These are phyloP conservation scores for Ictalurus furcatus DNA, from an alignment of 2,113 vertebrate genomes.

Conservation along the genomic window DNA sequence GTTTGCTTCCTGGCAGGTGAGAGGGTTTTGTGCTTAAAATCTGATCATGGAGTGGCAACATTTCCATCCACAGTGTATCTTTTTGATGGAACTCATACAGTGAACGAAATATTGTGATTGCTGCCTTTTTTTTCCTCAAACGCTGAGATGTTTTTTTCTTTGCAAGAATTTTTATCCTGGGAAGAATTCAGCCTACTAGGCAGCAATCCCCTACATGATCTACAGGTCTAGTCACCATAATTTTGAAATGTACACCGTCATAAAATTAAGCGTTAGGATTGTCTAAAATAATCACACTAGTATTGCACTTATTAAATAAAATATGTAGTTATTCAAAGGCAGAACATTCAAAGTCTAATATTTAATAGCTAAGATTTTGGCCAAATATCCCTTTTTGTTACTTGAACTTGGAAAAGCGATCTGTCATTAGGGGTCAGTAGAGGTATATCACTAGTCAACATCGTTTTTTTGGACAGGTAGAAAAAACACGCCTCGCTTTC, in stretches of 20 bases:
- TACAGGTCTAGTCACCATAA: neutral
- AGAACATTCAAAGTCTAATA: neutral
- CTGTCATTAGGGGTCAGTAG: neutral
- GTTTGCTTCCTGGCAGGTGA: constrained; percentile 92
- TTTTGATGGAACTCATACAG: neutral
- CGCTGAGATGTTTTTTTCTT: no score
- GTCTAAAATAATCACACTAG: neutral
- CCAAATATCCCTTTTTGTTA: neutral
- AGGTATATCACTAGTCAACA: neutral
- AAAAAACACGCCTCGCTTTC: neutral
- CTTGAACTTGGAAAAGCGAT: neutral
- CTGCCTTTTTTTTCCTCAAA: no score
- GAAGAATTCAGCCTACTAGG: neutral
- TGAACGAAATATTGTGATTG: neutral
- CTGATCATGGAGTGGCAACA: neutral
- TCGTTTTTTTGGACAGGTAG: neutral
- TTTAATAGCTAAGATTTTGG: neutral
- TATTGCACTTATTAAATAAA: neutral
- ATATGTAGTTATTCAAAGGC: neutral
- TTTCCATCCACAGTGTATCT: no score
- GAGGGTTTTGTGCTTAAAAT: neutral
- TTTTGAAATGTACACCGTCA: neutral
- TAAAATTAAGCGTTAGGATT: neutral
- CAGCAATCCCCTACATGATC: neutral
- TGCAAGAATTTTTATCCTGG: neutral